phyloP scores from a whole-genome alignment of 2,888 invertebrate species.

The Thecophora atra region DNA sequence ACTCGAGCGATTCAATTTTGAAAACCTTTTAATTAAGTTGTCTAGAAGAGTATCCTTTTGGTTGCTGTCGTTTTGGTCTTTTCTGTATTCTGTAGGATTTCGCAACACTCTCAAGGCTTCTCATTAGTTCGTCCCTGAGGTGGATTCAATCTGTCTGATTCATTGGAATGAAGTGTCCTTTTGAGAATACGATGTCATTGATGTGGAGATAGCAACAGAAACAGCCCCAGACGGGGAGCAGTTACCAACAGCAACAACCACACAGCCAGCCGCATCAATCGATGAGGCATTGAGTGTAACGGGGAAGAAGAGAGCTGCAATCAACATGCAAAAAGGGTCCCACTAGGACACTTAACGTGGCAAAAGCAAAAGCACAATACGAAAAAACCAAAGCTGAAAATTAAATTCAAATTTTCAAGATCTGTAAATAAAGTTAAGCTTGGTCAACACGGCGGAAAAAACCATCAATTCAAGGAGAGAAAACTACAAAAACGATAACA shows the following conservation, averaged over 20 bases:
- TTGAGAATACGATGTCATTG: constrained; percentile 10
- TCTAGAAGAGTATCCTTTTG: background rate
- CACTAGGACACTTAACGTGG: background rate
- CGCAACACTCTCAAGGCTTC: constrained; percentile 19
- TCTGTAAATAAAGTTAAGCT: no score
- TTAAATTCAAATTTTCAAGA: no score
- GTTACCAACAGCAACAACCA: background rate
- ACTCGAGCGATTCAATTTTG: background rate
- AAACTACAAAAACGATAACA: no score
- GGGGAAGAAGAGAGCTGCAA: background rate
- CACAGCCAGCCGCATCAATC: background rate
- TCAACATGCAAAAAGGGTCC: background rate
- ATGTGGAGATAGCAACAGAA: background rate
- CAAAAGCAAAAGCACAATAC: no score
- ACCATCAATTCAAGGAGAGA: no score
- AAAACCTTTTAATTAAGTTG: background rate
- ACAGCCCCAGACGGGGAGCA: background rate
- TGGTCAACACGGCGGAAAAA: no score
- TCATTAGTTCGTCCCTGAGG: constrained; percentile 18
- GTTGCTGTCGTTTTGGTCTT: background rate
- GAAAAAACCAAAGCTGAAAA: no score
- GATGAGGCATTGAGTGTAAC: background rate
- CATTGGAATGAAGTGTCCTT: background rate
- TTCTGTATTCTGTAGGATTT: background rate
- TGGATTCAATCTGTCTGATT: background rate